Evolutionary conservation across 2,797 vertebrate genomes (phyloP).

Genomic region (Buceros bicornis): DNA sequence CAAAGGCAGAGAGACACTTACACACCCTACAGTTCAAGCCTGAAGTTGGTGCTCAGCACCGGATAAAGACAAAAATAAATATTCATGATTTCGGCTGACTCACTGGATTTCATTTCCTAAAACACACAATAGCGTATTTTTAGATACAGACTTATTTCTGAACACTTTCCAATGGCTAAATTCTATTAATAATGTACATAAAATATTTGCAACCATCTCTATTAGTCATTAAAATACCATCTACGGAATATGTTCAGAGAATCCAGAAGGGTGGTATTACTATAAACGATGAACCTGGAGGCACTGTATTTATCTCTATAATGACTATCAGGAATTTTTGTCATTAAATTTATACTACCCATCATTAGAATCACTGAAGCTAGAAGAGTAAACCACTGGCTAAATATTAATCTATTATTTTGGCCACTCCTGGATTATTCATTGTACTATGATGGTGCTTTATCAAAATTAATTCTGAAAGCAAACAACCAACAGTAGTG

Average conservation of each 20-base stretch:
- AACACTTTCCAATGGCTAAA: not conserved
- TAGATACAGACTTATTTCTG: not conserved
- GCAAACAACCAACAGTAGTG: not conserved
- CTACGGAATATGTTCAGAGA: not conserved
- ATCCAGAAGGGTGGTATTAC: not conserved
- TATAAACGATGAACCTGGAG: not conserved
- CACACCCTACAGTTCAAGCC: not conserved
- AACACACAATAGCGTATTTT: not conserved
- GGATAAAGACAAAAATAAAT: not conserved
- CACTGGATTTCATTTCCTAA: not conserved
- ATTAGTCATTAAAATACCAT: not conserved
- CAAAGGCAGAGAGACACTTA: not conserved
- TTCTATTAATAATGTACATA: not conserved
- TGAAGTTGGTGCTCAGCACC: not conserved
- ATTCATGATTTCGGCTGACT: not conserved
- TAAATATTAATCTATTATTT: constrained; percentile 27
- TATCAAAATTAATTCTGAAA: constrained; percentile 41
- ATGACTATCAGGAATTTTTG: not conserved
- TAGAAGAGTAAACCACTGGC: not conserved
- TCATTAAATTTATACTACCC: not conserved
- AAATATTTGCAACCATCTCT: not conserved
- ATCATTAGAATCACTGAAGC: constrained; percentile 26
- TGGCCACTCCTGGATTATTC: not conserved
- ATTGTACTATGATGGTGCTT: not conserved
- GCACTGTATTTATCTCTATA: not conserved